phyloP scores from a whole-genome alignment of 2,797 vertebrate genomes.

The Pelobates cultripes region DNA sequence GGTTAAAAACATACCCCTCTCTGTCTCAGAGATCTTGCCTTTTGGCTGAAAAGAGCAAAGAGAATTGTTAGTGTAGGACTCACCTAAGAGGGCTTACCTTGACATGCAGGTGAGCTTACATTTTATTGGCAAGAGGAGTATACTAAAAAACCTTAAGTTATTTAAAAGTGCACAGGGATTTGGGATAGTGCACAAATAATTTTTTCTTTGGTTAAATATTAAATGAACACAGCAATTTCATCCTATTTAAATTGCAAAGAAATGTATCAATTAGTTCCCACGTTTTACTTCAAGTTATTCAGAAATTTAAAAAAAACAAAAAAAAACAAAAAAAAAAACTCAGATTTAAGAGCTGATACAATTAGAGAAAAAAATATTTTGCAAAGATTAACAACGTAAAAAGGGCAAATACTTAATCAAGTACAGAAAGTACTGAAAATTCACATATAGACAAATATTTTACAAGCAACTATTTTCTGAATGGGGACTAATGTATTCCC shows the following conservation, averaged over 20 bases:
- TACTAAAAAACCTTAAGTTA: too few relatives aligned
- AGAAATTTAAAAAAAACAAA: too few relatives aligned
- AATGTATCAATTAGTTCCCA: background rate
- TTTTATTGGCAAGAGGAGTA: too few relatives aligned
- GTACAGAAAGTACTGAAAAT: background rate
- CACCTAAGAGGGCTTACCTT: too few relatives aligned
- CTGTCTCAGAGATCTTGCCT: too few relatives aligned
- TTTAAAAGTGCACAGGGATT: too few relatives aligned
- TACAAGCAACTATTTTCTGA: constrained; percentile 11
- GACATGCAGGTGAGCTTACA: too few relatives aligned
- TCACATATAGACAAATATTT: constrained; percentile 24
- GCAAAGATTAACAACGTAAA: background rate
- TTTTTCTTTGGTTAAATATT: background rate
- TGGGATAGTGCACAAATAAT: too few relatives aligned
- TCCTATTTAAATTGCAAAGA: background rate
- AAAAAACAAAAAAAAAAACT: too few relatives aligned
- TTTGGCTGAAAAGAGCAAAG: too few relatives aligned
- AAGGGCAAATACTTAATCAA: background rate
- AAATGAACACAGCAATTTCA: background rate
- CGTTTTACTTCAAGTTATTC: background rate
- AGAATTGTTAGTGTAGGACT: too few relatives aligned
- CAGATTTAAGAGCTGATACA: background rate
- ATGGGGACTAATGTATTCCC: constrained; percentile 20
- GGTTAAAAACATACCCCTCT: too few relatives aligned
- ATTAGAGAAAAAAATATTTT: background rate